Conservation (phyloP, 2,797 vertebrate genomes). For the Pelobates cultripes region DNA sequence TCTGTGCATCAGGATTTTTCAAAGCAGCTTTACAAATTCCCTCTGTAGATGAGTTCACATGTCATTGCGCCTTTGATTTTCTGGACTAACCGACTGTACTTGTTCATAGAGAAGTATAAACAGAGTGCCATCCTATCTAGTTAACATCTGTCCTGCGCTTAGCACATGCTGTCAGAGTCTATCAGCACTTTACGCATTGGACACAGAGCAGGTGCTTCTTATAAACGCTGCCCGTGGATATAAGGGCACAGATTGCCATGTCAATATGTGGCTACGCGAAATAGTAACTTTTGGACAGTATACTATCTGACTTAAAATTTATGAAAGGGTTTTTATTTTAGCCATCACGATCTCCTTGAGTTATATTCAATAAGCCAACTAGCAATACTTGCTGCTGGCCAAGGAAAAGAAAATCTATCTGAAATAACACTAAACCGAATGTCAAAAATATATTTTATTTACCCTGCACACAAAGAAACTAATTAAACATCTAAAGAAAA, state of each 20-base stretch:
- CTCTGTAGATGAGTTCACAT: constrained; percentile 12
- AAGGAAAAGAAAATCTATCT: background rate
- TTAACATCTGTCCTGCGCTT: constrained; percentile 26
- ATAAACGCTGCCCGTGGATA: background rate
- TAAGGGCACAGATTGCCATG: background rate
- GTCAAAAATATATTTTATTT: background rate
- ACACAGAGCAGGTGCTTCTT: constrained; percentile 16
- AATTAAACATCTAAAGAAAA: background rate
- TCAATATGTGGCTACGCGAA: background rate
- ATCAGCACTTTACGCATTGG: constrained; percentile 11
- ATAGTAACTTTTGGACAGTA: background rate
- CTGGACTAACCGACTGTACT: constrained; percentile 17
- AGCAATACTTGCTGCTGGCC: background rate
- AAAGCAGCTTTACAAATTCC: background rate
- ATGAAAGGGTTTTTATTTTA: background rate
- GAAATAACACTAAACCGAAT: background rate
- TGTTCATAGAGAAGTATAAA: constrained; percentile 1
- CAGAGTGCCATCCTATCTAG: constrained; percentile 22
- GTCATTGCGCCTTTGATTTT: constrained; percentile 5
- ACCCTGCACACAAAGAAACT: background rate
- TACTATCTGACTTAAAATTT: background rate
- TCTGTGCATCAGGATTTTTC: background rate
- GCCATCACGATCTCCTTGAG: background rate
- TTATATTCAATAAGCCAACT: background rate
- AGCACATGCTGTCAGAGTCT: constrained; percentile 11